Percentiles rank a stretch among this genome's conserved stretches.
phyloP scores from a whole-genome alignment of 64 coral and sea anemone species.

The Pocillopora verrucosa region DNA sequence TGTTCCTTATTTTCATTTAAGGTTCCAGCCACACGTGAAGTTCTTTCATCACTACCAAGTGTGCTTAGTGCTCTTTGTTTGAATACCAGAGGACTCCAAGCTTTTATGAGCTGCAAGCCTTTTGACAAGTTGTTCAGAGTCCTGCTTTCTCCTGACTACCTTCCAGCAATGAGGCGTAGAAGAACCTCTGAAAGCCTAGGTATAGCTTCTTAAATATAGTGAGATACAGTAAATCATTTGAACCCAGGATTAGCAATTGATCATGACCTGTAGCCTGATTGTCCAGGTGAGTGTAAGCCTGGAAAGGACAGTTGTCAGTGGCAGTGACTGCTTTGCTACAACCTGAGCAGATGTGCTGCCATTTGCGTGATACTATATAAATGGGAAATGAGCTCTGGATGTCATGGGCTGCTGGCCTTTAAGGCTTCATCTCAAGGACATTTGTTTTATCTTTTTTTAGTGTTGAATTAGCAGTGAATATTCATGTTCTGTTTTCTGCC shows the following conservation, averaged over 20 bases:
- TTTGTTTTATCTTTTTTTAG: not conserved
- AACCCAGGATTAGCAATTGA: too few relatives aligned
- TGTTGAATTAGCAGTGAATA: too few relatives aligned
- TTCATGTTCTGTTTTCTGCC: not conserved
- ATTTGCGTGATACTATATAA: too few relatives aligned
- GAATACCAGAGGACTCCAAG: conserved; percentile 91
- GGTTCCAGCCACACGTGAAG: conserved; percentile 94
- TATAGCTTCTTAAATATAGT: not conserved
- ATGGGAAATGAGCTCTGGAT: too few relatives aligned
- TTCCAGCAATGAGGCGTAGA: conserved; percentile 96
- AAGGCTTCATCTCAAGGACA: not conserved
- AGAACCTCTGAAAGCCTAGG: conserved; percentile 80
- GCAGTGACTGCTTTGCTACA: too few relatives aligned
- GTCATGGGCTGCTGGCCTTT: too few relatives aligned
- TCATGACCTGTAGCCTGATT: too few relatives aligned
- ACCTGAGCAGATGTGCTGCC: too few relatives aligned
- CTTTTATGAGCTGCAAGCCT: conserved; percentile 97
- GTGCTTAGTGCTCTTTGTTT: conserved; percentile 94
- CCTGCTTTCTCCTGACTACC: conserved; percentile 87
- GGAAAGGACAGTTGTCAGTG: too few relatives aligned
- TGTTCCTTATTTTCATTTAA: not conserved
- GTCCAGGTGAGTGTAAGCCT: too few relatives aligned
- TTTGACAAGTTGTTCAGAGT: conserved; percentile 98
- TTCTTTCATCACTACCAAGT: conserved; percentile 91
- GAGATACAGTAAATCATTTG: too few relatives aligned